A percentile compares a stretch with the other conserved stretches of the same genome.
Evolutionary conservation across 37 sponge, comb jelly and placozoan species (phyloP).

Genomic region (Chondrilla cf. caribensis): DNA sequence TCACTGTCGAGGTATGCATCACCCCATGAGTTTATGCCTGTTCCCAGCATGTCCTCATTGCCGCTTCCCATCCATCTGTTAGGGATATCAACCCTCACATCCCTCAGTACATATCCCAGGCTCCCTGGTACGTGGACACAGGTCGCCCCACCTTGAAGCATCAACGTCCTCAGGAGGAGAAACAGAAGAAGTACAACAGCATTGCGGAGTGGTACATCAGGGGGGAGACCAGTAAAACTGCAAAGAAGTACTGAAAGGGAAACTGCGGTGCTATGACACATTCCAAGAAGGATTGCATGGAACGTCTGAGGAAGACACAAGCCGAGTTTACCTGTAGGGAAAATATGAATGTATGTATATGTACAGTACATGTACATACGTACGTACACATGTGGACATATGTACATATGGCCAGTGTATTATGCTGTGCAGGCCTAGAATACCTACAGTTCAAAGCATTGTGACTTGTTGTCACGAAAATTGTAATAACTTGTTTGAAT

Average conservation of each 20-base stretch:
- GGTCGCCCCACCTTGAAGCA: slow-evolving; percentile 84
- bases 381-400: no score
- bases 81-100: slow-evolving; percentile 99
- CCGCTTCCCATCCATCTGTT: background rate
- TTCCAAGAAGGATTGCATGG: slow-evolving; percentile 87
- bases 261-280: slow-evolving; percentile 99
- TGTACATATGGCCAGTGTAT: no score
- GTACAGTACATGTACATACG: no score
- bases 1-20: no score
- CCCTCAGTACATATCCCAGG: slow-evolving; percentile 95
- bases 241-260: slow-evolving; percentile 88
- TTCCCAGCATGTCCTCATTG: no score
- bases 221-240: slow-evolving; percentile 49
- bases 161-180: slow-evolving; percentile 87
- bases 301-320: slow-evolving; percentile 87
- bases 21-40: no score
- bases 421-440: no score
- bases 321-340: slow-evolving; percentile 86
- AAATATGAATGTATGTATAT: slow-evolving; percentile 71
- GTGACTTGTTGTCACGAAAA: no score
- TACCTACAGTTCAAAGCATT: no score
- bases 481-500: no score
- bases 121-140: slow-evolving; percentile 94
- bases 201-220: slow-evolving; percentile 77
- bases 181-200: slow-evolving; percentile 36